Evolutionary conservation across 1,140 invertebrate genomes (phyloP), one percentile per base, ranked within the genome.

Genomic region (Drosophila kurseongensis): DNA sequence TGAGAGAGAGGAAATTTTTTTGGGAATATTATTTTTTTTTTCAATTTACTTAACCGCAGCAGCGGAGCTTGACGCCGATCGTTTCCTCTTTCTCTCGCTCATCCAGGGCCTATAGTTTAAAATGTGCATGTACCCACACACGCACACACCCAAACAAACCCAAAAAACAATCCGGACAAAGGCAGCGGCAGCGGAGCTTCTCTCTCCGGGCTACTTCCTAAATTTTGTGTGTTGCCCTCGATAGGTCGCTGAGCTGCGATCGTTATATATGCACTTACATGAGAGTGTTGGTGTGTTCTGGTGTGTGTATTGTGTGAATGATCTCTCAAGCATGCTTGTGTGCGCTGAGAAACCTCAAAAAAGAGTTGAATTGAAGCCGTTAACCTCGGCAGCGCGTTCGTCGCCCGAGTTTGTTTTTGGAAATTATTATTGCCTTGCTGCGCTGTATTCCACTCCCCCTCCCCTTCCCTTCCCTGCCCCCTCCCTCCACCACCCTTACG

Each of bases 281-380:
- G 13, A 9, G 47, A 9, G 23, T 48, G 12, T n/a, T 7, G 12
- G 7, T 29, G 27, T 29, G 47, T 48, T 13, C n/a, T 10, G 29
- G 23, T 29, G 45, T 29, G 47, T 29, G 18, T 61, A 38, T 40
- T 62, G 13, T 57, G 35, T 29, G 29, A 13, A 7, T n/a, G 45
- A 29, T 32, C 27, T 40, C 42, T 42, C 23, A 9, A 36, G 52
- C 27, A 12, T 60, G 18, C 40, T 18, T 61, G 47, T 52, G 32
- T 51, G 5, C 55, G 13, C 68, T 72, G 62, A 77, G 83, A 86
- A 86, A 90, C 84, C 84, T 80, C 80, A 84, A 86, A 91, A 84
- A 90, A 91, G 85, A 91, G 85, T 91, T 91, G 90, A 72, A 91
- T 76, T 82, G 75, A 91, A 91, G 90, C 90, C 90, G 90, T 91